Evolutionary conservation across 2,888 invertebrate species (phyloP).

Genomic region (Osmoderma eremita): DNA sequence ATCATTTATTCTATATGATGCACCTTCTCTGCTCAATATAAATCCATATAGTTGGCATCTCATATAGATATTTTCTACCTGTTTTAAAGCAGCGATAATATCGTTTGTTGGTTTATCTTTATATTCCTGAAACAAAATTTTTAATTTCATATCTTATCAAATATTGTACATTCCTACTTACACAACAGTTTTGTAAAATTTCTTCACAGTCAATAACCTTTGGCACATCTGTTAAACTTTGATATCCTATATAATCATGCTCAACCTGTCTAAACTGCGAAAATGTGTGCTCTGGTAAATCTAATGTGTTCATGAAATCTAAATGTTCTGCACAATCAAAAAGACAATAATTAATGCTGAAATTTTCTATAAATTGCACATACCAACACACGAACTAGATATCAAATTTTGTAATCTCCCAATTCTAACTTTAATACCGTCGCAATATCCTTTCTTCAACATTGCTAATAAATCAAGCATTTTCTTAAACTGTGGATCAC

Average conservation of each 20-base stretch:
- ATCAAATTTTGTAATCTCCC: slow-evolving; percentile 95
- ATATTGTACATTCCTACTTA: slow-evolving; percentile 50
- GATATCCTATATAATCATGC: slow-evolving; percentile 93
- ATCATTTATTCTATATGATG: slow-evolving; percentile 76
- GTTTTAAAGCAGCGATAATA: slow-evolving; percentile 76
- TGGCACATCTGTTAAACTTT: slow-evolving; percentile 94
- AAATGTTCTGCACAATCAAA: slow-evolving; percentile 80
- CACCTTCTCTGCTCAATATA: slow-evolving; percentile 82
- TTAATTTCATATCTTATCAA: slow-evolving; percentile 16
- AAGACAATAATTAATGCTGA: neutral
- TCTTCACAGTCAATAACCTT: slow-evolving; percentile 81
- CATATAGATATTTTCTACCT: slow-evolving; percentile 78
- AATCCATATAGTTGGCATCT: slow-evolving; percentile 87
- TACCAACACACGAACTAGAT: slow-evolving; percentile 96
- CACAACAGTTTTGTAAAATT: slow-evolving; percentile 63
- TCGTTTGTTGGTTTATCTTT: slow-evolving; percentile 76
- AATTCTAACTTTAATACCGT: slow-evolving; percentile 94
- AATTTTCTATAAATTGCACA: slow-evolving; percentile 45
- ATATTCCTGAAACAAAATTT: slow-evolving; percentile 65
- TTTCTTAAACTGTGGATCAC: slow-evolving; percentile 95
- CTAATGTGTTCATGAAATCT: slow-evolving; percentile 92
- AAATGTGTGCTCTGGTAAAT: slow-evolving; percentile 76
- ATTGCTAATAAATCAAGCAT: slow-evolving; percentile 96
- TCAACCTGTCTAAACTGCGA: slow-evolving; percentile 88
- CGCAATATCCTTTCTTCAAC: slow-evolving; percentile 96